Evolutionary conservation across 2,888 invertebrate genomes (phyloP).

Genomic region (Unio delphinus): DNA sequence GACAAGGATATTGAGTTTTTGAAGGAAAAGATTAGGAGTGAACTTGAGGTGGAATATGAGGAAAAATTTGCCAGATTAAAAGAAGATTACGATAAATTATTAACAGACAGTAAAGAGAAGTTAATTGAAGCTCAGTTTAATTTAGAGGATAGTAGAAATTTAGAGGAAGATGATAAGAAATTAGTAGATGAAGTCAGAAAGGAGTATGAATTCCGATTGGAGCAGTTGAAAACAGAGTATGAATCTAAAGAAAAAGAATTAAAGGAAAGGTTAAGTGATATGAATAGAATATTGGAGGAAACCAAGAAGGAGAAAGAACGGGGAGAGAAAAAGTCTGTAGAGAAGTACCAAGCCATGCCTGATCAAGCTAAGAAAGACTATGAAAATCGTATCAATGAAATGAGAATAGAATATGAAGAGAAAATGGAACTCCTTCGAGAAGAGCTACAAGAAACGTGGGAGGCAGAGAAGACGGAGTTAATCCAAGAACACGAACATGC

Average conservation of each 20-base stretch:
- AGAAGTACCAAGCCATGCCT: too few relatives aligned
- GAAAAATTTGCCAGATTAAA: conserved; percentile 25
- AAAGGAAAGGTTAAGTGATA: conserved; percentile 4
- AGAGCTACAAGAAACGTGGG: conserved; percentile 42
- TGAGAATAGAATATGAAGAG: conserved; percentile 43
- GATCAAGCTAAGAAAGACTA: not conserved
- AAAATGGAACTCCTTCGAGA: conserved; percentile 45
- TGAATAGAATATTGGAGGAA: not conserved
- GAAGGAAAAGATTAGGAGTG: conserved; percentile 15
- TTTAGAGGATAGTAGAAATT: conserved; percentile 7
- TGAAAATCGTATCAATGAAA: conserved; percentile 25
- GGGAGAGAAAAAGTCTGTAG: too few relatives aligned
- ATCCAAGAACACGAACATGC: conserved; percentile 40
- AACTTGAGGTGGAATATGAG: conserved; percentile 32
- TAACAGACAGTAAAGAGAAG: conserved; percentile 12
- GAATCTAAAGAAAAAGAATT: conserved; percentile 6
- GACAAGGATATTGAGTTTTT: too few relatives aligned
- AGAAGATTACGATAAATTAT: conserved; percentile 20
- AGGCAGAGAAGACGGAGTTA: conserved; percentile 45
- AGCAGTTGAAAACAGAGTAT: not conserved
- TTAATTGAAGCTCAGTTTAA: not conserved
- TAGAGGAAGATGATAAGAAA: conserved; percentile 21
- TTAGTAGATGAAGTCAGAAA: conserved; percentile 9
- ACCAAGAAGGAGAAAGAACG: not conserved
- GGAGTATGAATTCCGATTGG: conserved; percentile 12